Evolutionary conservation across 2,113 vertebrate species (phyloP), one percentile per base, ranked within the genome.

Genomic region (Lucifuga dentata): DNA sequence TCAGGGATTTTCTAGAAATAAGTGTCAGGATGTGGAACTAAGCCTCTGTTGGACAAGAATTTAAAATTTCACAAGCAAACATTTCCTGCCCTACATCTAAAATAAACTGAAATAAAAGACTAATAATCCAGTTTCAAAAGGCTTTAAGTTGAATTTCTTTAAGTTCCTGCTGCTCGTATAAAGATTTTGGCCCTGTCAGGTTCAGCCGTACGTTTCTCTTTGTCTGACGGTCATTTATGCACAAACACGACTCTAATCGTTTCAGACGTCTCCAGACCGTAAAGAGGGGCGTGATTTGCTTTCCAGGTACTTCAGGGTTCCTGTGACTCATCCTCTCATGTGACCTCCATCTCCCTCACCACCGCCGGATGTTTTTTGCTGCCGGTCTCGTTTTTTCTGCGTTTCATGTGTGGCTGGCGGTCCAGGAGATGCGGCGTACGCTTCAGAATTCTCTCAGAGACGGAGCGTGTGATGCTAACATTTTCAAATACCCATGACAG

Each of bases 321-420:
- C 11, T 41, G 74, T 87, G 83, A 86, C 72, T 88, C 81, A 85
- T 83, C 78, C 59, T 85, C 83, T 86, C 85, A 82, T 80, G 85
- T 89, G 89, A 89, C 84, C 78, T 83, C 84, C 70, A 84, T 89
- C 81, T 85, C 86, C 81, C 58, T 68, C 83, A 86, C 85, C 85
- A 90, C 84, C 55, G 66, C 71, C 40, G 73, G 79, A 66, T 70
- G 76, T 83, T 83, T 85, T 55, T 68, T 68, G 68, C 78, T 76
- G 72, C 53, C 38, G 46, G 46, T 70, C 78, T 64, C 16, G 63
- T 66, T 43, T 75, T 82, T 77, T 85, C 76, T 79, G 77, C 70
- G 68, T 73, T 69, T 85, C 78, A 76, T 71, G 69, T 15, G 51
- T 78, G 72, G 68, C 73, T 75, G 83, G 84, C 70, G 75, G 83